Evolutionary conservation across 2,113 vertebrate genomes (phyloP).

Genomic region (Tupaia chinensis): DNA sequence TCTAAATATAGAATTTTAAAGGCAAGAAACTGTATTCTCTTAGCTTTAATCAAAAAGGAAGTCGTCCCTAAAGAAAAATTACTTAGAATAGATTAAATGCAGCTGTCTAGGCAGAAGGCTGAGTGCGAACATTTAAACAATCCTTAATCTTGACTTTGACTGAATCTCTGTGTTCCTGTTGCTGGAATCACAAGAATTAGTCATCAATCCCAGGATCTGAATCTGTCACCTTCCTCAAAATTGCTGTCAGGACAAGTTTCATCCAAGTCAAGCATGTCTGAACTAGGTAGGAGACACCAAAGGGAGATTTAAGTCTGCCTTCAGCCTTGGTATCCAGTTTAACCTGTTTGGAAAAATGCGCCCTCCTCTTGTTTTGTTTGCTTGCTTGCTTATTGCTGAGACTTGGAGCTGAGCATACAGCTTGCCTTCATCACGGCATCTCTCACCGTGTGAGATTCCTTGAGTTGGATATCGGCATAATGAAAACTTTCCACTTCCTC

Average conservation of each 20-base stretch:
- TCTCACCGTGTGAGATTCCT: background rate
- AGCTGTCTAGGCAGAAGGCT: background rate
- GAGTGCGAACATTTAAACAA: background rate
- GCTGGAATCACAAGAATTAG: background rate
- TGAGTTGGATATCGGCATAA: background rate
- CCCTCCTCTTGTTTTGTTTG: background rate
- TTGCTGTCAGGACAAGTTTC: background rate
- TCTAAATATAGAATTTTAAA: background rate
- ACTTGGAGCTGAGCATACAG: background rate
- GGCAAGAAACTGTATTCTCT: background rate
- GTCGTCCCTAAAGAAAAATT: background rate
- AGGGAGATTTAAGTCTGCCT: background rate
- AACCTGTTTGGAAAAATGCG: background rate
- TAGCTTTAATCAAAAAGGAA: background rate
- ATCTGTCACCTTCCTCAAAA: background rate
- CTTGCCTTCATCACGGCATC: background rate
- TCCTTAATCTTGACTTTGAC: background rate
- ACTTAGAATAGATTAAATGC: conserved; percentile 19
- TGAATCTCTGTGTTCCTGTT: background rate
- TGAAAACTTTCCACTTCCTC: background rate
- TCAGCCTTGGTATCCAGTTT: background rate
- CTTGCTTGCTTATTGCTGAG: background rate
- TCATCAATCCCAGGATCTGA: background rate
- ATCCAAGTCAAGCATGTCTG: too few species aligned
- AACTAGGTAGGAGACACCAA: background rate